Percentiles rank a stretch among this genome's conserved stretches.
Conservation (phyloP, 2,797 vertebrate genomes). For the Austrolebias charrua region DNA sequence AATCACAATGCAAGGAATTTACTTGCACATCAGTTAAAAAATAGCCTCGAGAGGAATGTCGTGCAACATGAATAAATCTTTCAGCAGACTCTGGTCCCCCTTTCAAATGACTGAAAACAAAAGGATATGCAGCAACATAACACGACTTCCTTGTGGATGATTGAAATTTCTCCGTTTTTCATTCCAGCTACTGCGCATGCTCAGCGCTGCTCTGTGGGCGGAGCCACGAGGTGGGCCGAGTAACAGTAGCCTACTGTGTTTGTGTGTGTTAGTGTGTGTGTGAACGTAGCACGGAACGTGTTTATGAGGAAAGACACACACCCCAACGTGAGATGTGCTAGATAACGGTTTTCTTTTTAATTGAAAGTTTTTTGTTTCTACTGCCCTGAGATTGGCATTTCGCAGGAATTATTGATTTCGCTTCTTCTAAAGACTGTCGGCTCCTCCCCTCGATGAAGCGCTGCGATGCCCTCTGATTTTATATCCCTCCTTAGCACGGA, state of each 20-base stretch:
- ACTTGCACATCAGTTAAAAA: background rate
- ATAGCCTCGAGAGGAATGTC: background rate
- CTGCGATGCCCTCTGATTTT: slow-evolving; percentile 99
- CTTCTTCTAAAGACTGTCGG: slow-evolving; percentile 72
- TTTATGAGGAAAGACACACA: slow-evolving; percentile 56
- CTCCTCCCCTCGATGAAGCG: slow-evolving; percentile 82
- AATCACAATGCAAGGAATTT: background rate
- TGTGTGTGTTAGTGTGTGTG: slow-evolving; percentile 54
- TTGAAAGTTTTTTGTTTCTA: slow-evolving; percentile 48
- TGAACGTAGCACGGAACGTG: slow-evolving; percentile 58
- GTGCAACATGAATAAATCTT: background rate
- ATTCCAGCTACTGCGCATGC: slow-evolving; percentile 45
- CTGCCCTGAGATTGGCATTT: slow-evolving; percentile 47
- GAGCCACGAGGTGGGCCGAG: slow-evolving; percentile 47
- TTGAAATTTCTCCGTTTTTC: background rate
- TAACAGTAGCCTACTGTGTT: slow-evolving; percentile 41
- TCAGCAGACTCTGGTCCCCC: background rate
- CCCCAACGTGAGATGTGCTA: slow-evolving; percentile 47
- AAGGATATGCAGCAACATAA: background rate
- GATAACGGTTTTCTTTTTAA: slow-evolving; percentile 34
- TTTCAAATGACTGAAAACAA: background rate
- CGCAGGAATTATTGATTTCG: slow-evolving; percentile 55
- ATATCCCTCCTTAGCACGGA: slow-evolving; percentile 95
- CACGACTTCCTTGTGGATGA: background rate
- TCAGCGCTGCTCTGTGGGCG: background rate